Evolutionary conservation across 2,888 invertebrate species (phyloP), one percentile per base, ranked within the genome.

Genomic region (Drosophila quinaria): DNA sequence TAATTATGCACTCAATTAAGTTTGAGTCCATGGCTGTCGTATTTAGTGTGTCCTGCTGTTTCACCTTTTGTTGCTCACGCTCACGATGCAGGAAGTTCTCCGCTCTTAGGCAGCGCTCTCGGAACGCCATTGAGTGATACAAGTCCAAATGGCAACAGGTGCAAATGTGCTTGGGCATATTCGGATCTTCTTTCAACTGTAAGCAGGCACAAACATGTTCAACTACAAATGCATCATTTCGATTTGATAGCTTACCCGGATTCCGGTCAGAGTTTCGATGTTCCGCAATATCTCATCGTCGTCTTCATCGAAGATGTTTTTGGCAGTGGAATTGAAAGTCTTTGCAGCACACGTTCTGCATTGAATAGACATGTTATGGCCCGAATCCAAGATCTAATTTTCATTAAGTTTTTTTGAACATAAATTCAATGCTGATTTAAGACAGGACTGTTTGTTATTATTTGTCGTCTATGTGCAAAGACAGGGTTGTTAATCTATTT

Each of bases 321-420:
- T 74, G 3, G 74, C 70, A 42, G 67, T 68, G 0, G 47, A 51
- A 50, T 65, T 59, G 10, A 49, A 59, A 41, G 80, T 61, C 9
- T 10, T 39, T 49, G 47, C 51, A 2, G 49, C 71, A 42, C 81
- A 81, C 1, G 76, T 69, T 42, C 82, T 64, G 49, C 85, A 81
- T 19, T 49, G 55, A 37, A 41, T 17, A 0, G 72, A 44, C 80
- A 80, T 80, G 66, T 46, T 74, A 41, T 0, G 25, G 17, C 8
- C 35, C 58, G 11, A 22, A 41, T 22, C 11, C 55, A 54, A 33
- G 22, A n/a, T 31, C 3, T 11, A 25, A n/a, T 60, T 17, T 41
- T 6, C 5, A 11, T 17, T 9, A 19, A 50, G 35, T 9, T 42
- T 37, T 49, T 54, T 42, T 60, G 13, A 19, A 2, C 11, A 47